Conservation (phyloP, 1,140 invertebrate species). For the Orius laevigatus region DNA sequence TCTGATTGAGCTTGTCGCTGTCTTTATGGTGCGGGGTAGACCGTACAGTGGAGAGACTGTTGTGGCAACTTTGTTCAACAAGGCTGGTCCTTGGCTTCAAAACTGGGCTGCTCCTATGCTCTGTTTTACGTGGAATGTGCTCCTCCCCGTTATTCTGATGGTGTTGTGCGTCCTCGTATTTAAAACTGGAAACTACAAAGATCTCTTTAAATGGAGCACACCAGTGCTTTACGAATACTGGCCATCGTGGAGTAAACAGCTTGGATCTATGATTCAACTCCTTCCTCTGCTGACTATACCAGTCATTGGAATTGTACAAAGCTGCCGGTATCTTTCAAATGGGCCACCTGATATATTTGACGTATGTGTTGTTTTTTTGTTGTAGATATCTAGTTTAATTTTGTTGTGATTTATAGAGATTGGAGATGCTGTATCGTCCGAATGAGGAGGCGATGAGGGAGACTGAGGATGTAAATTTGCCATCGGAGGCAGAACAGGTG, state of each 20-base stretch:
- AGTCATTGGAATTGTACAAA: constrained; percentile 60
- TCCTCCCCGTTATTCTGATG: constrained; percentile 58
- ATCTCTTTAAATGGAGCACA: constrained; percentile 50
- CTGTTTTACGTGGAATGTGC: constrained; percentile 77
- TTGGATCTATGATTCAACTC: constrained; percentile 60
- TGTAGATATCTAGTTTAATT: background rate
- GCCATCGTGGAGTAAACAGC: constrained; percentile 55
- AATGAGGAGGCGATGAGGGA: constrained; percentile 26
- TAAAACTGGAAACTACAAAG: constrained; percentile 52
- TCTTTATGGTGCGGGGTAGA: constrained; percentile 65
- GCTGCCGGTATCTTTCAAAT: constrained; percentile 60
- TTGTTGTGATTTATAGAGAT: constrained; percentile 36
- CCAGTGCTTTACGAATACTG: constrained; percentile 45
- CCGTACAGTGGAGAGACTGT: constrained; percentile 71
- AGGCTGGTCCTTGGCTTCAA: constrained; percentile 33
- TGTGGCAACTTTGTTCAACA: constrained; percentile 39
- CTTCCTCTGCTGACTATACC: constrained; percentile 59
- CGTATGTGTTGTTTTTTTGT: constrained; percentile 34
- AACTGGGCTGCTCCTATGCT: constrained; percentile 49
- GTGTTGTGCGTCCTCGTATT: constrained; percentile 56
- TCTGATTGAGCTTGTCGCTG: constrained; percentile 53
- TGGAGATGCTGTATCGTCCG: constrained; percentile 54
- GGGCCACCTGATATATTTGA: constrained; percentile 75
- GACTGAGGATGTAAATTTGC: constrained; percentile 24
- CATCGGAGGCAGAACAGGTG: constrained; percentile 23